Conservation (phyloP, 64 coral and sea anemone species). For the Dendrophyllia cribrosa region DNA sequence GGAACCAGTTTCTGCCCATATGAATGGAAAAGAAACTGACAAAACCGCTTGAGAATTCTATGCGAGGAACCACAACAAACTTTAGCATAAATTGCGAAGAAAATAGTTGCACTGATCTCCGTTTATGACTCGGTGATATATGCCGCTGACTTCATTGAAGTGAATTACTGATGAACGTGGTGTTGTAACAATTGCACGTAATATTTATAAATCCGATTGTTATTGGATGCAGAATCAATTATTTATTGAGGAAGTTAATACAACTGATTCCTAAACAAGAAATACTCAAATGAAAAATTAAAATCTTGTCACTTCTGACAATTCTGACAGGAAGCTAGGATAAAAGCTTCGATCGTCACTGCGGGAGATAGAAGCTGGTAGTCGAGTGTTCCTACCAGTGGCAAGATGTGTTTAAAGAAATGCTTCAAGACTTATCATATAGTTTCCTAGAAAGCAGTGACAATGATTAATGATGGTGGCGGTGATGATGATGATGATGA, state of each 20-base stretch:
- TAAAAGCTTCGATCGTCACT: too few relatives aligned
- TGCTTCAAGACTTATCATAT: too few relatives aligned
- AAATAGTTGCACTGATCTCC: background rate
- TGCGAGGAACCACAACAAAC: background rate
- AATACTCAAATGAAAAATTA: too few relatives aligned
- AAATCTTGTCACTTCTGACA: too few relatives aligned
- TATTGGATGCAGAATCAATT: background rate
- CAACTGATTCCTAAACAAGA: too few relatives aligned
- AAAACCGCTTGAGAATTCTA: background rate
- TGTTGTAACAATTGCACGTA: background rate
- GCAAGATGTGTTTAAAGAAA: too few relatives aligned
- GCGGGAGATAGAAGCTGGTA: background rate
- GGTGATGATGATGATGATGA: background rate
- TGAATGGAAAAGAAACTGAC: conserved; percentile 13
- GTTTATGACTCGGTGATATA: too few relatives aligned
- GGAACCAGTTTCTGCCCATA: background rate
- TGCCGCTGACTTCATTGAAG: background rate
- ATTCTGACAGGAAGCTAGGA: background rate
- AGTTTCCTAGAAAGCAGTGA: too few relatives aligned
- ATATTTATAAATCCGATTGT: background rate
- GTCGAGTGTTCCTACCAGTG: too few relatives aligned
- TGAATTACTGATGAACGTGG: background rate
- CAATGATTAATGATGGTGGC: background rate
- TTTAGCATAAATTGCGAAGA: background rate
- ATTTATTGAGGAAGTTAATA: background rate